Percentiles rank a stretch among this genome's conserved stretches.
Evolutionary conservation across 1,140 invertebrate species (phyloP).

Genomic region (Sinonovacula constricta): DNA sequence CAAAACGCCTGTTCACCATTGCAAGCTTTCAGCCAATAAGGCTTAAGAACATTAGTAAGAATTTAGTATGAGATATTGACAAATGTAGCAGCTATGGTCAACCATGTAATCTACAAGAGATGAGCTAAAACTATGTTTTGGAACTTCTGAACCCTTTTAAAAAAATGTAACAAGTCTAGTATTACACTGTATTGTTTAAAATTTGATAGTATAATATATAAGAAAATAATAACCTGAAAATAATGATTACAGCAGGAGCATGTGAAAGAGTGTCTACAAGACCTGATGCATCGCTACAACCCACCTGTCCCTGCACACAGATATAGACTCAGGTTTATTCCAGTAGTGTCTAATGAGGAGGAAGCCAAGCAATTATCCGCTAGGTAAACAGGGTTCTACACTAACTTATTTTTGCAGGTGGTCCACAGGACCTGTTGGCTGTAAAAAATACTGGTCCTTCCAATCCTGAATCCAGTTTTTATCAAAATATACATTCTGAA

Average conservation of each 20-base stretch:
- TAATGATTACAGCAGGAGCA: conserved; percentile 77
- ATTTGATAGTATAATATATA: conserved; percentile 17
- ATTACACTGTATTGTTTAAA: not conserved
- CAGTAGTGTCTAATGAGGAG: no score
- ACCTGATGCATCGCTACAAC: conserved; percentile 69
- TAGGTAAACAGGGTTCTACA: no score
- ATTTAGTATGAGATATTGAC: not conserved
- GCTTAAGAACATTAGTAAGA: no score
- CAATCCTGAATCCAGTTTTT: no score
- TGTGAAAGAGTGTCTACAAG: conserved; percentile 66
- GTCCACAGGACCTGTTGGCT: no score
- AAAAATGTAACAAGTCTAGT: not conserved
- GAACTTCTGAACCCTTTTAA: not conserved
- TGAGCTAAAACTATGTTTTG: not conserved
- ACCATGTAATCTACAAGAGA: not conserved
- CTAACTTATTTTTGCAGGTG: no score
- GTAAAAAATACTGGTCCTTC: no score
- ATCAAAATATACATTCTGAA: no score
- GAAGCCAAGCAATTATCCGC: no score
- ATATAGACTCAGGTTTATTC: conserved; percentile 73
- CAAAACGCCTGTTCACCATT: no score
- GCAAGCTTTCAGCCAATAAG: no score
- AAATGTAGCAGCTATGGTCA: not conserved
- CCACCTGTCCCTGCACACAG: conserved; percentile 68
- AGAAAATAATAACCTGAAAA: no score